A percentile compares a stretch with the other conserved stretches of the same genome.
phyloP scores from a whole-genome alignment of 1,140 invertebrate genomes.

The Drosophila repletoides region DNA sequence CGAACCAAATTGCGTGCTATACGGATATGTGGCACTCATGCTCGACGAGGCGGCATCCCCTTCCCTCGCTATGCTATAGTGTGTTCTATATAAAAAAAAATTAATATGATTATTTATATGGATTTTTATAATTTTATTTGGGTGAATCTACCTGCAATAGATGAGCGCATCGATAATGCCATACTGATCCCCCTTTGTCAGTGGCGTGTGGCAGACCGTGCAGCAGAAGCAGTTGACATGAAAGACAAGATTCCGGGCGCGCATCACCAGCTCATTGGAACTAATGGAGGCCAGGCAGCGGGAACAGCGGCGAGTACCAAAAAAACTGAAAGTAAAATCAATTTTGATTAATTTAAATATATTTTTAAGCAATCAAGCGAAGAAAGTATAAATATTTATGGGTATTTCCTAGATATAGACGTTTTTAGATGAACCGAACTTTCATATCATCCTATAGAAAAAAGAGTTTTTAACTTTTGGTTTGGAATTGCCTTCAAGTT shows the following conservation, averaged over 20 bases:
- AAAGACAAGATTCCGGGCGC: conserved; percentile 95
- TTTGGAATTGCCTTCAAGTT: no score
- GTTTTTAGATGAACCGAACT: no score
- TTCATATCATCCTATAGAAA: no score
- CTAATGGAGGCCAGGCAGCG: conserved; percentile 95
- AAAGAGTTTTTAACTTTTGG: no score
- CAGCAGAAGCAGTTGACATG: conserved; percentile 98
- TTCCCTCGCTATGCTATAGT: conserved; percentile 89
- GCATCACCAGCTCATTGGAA: conserved; percentile 97
- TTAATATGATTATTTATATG: not conserved
- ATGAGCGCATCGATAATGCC: conserved; percentile 93
- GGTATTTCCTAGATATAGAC: no score
- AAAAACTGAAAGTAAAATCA: conserved; percentile 86
- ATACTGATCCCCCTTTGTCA: conserved; percentile 96
- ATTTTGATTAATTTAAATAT: not conserved
- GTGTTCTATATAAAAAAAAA: conserved; percentile 83
- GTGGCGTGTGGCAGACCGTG: conserved; percentile 91
- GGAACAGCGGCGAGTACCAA: conserved; percentile 92
- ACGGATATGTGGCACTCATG: conserved; percentile 85
- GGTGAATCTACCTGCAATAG: conserved; percentile 86
- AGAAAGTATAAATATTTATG: no score
- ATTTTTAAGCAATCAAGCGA: no score
- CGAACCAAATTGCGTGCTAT: conserved; percentile 82
- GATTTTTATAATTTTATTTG: not conserved
- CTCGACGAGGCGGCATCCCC: conserved; percentile 86